Base-by-base conservation (phyloP, 2,113 vertebrate species). In the Plestiodon gilberti region DNA sequence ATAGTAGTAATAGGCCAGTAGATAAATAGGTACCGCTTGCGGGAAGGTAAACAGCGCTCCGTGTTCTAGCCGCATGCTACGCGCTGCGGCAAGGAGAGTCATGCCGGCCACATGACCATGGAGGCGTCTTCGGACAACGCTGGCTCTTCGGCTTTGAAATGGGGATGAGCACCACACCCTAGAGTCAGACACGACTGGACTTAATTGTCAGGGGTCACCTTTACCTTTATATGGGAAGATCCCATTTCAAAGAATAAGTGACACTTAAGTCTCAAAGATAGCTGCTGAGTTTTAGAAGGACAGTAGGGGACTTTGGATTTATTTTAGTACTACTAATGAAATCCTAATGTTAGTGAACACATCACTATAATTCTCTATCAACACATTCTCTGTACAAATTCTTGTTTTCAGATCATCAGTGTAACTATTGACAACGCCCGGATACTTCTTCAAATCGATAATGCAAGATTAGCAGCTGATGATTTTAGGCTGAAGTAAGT, bases 401-500 rank as follows among this genome's bases (percentile, higher is more conserved):
- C 25, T 65, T 91, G 11, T 79, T 59, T 91, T 93, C 83, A 97
- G 97, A 96, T 97, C 88, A 94, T 97, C 8, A 88, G 82, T 30
- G 94, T 95, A 28, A 96, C 96, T 64, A 96, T 96, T 1, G 95
- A 95, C 92, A 97, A 97, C 0, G 96, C 97, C 0, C 95, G 94
- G 25, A 91, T 96, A 69, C 93, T 97, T 33, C 80, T 97, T 52
- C 96, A 97, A 86, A 95, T 97, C 0, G 97, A 97, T 67, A 97
- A 97, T 1, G 97, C 97, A 91, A 94, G 95, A 73, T 93, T 98
- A 93, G 96, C 97, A 2, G 97, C 97, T 6, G 97, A 98, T 43
- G 97, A 98, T 35, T 98, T 98, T 95, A 95, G 96, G 85, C 83
- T 96, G 88, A 98, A 98, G 97, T 98, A 93, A 95, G 96, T 86